phyloP scores from a whole-genome alignment of 2,113 vertebrate species.

The Crotalus viridis region DNA sequence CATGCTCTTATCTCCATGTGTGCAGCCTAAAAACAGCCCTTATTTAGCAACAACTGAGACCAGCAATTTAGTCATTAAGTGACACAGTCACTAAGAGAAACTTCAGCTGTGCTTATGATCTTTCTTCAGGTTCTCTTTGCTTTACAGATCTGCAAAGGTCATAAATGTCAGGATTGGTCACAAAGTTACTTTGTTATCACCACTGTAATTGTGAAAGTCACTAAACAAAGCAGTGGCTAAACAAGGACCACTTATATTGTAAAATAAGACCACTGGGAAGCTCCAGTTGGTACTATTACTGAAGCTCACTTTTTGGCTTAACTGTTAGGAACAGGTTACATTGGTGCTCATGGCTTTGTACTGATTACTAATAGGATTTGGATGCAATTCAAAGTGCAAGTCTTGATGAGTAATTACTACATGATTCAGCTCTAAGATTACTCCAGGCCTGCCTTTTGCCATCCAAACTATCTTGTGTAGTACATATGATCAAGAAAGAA shows the following conservation, averaged over 20 bases:
- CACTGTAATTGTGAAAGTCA: background rate
- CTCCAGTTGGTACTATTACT: background rate
- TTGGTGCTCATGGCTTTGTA: background rate
- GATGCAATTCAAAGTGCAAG: background rate
- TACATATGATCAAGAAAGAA: background rate
- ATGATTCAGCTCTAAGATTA: background rate
- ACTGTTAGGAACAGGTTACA: background rate
- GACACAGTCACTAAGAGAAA: background rate
- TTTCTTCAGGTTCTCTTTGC: background rate
- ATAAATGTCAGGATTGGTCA: background rate
- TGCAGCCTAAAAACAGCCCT: background rate
- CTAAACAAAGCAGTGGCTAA: background rate
- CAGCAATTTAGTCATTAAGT: background rate
- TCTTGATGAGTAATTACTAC: background rate
- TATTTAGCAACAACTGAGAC: background rate
- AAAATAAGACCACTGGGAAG: background rate
- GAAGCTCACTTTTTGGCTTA: background rate
- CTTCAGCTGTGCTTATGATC: background rate
- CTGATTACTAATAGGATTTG: background rate
- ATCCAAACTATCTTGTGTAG: background rate
- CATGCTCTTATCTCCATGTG: background rate
- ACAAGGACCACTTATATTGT: background rate
- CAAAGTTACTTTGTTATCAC: background rate
- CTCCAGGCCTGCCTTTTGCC: background rate
- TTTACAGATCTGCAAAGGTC: background rate